Evolutionary conservation across 2,113 vertebrate genomes (phyloP).

Genomic region (Sigmodon hispidus): DNA sequence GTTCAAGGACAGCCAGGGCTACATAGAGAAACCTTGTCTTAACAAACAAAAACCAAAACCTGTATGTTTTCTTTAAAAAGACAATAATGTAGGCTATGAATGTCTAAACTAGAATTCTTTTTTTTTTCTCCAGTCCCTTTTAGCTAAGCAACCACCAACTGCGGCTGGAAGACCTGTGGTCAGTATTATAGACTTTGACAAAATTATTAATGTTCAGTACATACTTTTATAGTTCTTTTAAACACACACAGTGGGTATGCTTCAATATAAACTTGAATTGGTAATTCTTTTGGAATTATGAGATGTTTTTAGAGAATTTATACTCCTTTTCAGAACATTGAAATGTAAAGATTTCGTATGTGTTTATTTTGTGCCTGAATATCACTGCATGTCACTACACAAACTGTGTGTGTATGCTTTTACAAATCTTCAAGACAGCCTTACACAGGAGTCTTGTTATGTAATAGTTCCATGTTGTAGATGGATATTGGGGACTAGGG

Average conservation of each 20-base stretch:
- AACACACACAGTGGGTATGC: not conserved
- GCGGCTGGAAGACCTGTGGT: conserved; percentile 96
- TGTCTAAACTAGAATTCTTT: conserved; percentile 67
- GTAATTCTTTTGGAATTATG: conserved; percentile 50
- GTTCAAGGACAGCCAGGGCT: not conserved
- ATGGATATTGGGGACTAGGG: not conserved
- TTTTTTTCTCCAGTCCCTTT: conserved; percentile 90
- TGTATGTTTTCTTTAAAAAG: conserved; percentile 32
- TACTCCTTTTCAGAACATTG: not conserved
- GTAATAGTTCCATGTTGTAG: not conserved
- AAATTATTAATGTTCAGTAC: conserved; percentile 28
- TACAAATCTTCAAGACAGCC: not conserved
- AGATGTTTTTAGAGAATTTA: conserved; percentile 43
- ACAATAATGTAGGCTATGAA: not conserved
- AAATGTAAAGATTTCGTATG: conserved; percentile 27
- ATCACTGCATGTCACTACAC: not conserved
- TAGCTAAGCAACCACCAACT: conserved; percentile 95
- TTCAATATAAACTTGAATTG: conserved; percentile 37
- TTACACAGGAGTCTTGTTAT: not conserved
- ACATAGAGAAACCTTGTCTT: not conserved
- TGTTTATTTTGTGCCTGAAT: not conserved
- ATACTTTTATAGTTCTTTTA: conserved; percentile 13
- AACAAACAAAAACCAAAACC: not conserved
- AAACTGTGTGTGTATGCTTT: not conserved
- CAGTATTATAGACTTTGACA: conserved; percentile 82